A percentile compares a stretch with the other conserved stretches of the same genome.
Conservation (phyloP, 2,113 vertebrate species). For the Corythornis madagascariensis region DNA sequence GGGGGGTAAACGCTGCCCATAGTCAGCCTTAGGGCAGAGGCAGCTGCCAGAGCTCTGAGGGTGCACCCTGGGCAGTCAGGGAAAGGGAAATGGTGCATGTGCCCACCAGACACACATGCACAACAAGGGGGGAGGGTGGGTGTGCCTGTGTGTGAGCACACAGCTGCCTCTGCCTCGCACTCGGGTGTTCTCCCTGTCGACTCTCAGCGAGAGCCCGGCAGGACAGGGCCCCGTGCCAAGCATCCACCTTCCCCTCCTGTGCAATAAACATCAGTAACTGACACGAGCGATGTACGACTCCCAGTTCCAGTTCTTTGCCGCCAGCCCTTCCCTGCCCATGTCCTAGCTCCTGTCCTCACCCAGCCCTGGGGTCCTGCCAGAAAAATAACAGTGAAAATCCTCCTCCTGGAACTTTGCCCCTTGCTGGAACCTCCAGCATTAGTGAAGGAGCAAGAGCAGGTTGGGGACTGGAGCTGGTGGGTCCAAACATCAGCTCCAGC, state of each 20-base stretch:
- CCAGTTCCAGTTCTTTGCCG: not conserved
- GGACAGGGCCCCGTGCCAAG: not conserved
- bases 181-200: constrained; percentile 26
- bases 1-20: rapidly evolving
- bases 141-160: rapidly evolving
- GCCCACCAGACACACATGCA: not conserved
- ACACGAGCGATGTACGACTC: constrained; percentile 72
- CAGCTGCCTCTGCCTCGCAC: not conserved
- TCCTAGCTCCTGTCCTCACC: not conserved
- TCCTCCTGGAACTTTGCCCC: not conserved
- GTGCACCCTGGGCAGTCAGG: not conserved
- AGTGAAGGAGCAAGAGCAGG: not conserved
- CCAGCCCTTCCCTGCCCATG: rapidly evolving
- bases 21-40: not conserved
- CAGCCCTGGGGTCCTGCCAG: not conserved
- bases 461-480: not conserved
- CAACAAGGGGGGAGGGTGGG: not conserved
- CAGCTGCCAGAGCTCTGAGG: not conserved
- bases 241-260: constrained; percentile 75
- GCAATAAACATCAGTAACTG: constrained; percentile 93
- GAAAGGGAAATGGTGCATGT: not conserved
- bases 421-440: not conserved
- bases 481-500: not conserved
- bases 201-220: constrained; percentile 10
- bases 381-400: not conserved